A percentile compares a stretch with the other conserved stretches of the same genome.
Evolutionary conservation across 2,888 invertebrate species (phyloP).

Genomic region (Limenitis camilla): DNA sequence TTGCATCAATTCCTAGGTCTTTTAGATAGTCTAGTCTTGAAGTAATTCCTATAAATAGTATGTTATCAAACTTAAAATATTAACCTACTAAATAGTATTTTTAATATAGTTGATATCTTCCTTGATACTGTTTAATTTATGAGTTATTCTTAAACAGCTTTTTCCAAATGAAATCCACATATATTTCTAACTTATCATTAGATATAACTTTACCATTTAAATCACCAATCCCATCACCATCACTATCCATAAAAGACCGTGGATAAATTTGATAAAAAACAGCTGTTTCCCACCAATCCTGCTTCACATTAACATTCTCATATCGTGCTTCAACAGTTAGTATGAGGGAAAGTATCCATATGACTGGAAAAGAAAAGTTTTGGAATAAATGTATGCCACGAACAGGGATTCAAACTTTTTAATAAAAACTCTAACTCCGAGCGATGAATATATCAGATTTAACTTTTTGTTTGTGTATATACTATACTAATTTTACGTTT

Average conservation of each 20-base stretch:
- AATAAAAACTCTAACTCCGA: slow-evolving; percentile 3
- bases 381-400: background rate
- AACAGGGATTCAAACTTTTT: background rate
- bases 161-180: no score
- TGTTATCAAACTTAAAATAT: background rate
- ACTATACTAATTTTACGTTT: no score
- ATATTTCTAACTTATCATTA: background rate
- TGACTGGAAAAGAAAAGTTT: slow-evolving; percentile 31
- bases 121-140: no score
- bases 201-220: slow-evolving; percentile 53
- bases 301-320: slow-evolving; percentile 41
- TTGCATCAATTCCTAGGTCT: slow-evolving; percentile 78
- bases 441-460: slow-evolving; percentile 3
- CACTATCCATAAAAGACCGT: slow-evolving; percentile 84
- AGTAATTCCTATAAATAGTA: slow-evolving; percentile 70
- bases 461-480: background rate
- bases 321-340: slow-evolving; percentile 34
- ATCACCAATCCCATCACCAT: slow-evolving; percentile 82
- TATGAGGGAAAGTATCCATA: slow-evolving; percentile 39
- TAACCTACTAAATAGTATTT: background rate
- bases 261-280: slow-evolving; percentile 86
- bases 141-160: no score
- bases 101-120: background rate
- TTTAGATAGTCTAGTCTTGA: slow-evolving; percentile 77
- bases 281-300: slow-evolving; percentile 85